Base-by-base conservation (phyloP, 2,888 invertebrate genomes). In the Perizoma flavofasciatum region DNA sequence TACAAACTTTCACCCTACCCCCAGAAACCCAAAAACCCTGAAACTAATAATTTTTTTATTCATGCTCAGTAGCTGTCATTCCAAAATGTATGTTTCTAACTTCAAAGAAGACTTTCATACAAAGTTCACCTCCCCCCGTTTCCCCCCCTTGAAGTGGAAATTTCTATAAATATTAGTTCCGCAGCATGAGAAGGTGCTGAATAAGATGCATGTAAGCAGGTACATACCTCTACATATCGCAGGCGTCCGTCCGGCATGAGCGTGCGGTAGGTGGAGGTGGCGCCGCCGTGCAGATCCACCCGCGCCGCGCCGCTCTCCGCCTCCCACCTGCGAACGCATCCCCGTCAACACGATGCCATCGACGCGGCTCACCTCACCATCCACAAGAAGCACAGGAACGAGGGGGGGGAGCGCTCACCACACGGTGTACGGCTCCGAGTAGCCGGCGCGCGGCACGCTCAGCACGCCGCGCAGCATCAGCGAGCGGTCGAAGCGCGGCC, bases 261-360 rank as follows among this genome's bases (percentile, higher is more conserved):
- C 46, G 70, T 71, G 51, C 85, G 83, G 73, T 81, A 83, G 4
- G 79, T 72, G 54, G 78, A 69, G n/a, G 85, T 76, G 45, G 81
- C 66, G n/a, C 85, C 86, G 32, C 76, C 84, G 71, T 86, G 81
- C 59, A 83, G 73, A 64, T 87, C 85, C 0, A 85, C 71, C 8
- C 85, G 81, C 3, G 86, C 71, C 7, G 82, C 75, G 11, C 88
- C 88, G 55, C 72, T 84, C n/a, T 55, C 63, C 6, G 82, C 78
- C 65, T 89, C 85, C 79, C 81, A 88, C 82, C 89, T 89, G 76
- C 8, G 6, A 6, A 44, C 41, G 4, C 8, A 1, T 41, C 41
- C 3, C 41, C 4, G 4, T 41, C 41, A 22, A 41, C 41, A n/a
- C 2, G 9, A 5, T 9, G 41, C 41, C 2, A 5, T n/a, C 8